Base-by-base conservation (phyloP, 2,888 invertebrate genomes). In the Agonopterix heracliana region DNA sequence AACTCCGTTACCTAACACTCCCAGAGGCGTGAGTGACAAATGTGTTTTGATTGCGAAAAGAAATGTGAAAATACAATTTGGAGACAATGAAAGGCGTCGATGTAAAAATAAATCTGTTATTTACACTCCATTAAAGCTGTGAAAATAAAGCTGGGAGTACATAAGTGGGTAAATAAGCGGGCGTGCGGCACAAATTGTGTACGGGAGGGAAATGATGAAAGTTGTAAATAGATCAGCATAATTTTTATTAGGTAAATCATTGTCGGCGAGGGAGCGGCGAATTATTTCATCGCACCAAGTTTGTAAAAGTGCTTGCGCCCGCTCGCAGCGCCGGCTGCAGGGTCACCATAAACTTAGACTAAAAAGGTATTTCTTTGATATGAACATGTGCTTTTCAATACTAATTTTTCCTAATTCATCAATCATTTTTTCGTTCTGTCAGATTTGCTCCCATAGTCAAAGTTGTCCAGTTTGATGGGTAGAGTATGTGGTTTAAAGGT, bases 211-310 rank as follows among this genome's bases (percentile, higher is more conserved):
- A 68, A 68, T 72, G 68, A 66, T 60, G 60, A 68, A 73, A 74
- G 66, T 76, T 72, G 56, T 74, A 74, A 77, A 56, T 74, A 60
- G 65, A 74, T 75, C 71, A 75, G 68, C 74, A 76, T 73, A 77
- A 76, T 74, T 68, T 71, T 74, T 73, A 74, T 76, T 74, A 71
- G 66, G 71, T 78, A 74, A 76, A 74, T 76, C 72, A 77, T 71
- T 72, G 62, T 56, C 50, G 49, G 48, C 56, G 59, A 56, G 59
- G 60, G 59, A 43, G 46, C 26, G 47, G 58, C 51, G 52, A 61
- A 62, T 66, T 65, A 63, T 63, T 67, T 59, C 63, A 59, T 52
- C 61, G 61, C 26, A 26, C 51, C 64, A 63, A 70, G 59, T 69
- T 66, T 59, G 55, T 53, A 59, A 61, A 56, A 60, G 63, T 64